phyloP scores from a whole-genome alignment of 2,888 invertebrate species.

The Creontiades dilutus region DNA sequence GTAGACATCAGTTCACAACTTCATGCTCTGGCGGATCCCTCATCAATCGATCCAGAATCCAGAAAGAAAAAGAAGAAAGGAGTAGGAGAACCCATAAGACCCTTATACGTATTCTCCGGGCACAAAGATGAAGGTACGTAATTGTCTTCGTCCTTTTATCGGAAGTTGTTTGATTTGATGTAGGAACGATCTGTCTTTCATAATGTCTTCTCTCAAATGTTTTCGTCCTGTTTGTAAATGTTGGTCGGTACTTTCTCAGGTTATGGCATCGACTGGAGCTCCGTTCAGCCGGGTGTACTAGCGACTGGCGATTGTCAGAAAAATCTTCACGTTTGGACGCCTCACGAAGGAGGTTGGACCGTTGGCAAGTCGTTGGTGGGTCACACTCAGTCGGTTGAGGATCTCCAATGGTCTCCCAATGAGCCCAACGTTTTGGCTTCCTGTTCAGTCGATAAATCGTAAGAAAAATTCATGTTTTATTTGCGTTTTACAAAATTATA shows the following conservation, averaged over 20 bases:
- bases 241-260: conserved; percentile 83
- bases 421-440: conserved; percentile 92
- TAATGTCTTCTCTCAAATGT: too few species aligned
- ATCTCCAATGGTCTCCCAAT: conserved; percentile 99
- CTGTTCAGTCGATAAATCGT: conserved; percentile 91
- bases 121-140: conserved; percentile 69
- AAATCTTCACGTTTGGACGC: conserved; percentile 96
- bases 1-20: conserved; percentile 93
- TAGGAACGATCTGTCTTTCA: too few species aligned
- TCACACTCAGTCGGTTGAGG: conserved; percentile 96
- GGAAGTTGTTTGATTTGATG: too few species aligned
- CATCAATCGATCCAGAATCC: conserved; percentile 73
- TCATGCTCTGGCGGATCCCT: conserved; percentile 87
- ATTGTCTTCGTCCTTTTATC: too few species aligned
- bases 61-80: conserved; percentile 73
- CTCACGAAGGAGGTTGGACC: conserved; percentile 86
- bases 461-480: conserved; percentile 68
- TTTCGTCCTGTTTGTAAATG: too few species aligned
- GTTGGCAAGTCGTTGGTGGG: conserved; percentile 93
- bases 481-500: too few species aligned
- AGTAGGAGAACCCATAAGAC: conserved; percentile 66
- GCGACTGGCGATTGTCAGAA: conserved; percentile 96
- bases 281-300: conserved; percentile 87
- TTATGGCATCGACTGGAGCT: conserved; percentile 96
- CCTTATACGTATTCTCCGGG: conserved; percentile 58